Percentiles rank a stretch among this genome's conserved stretches.
These are phyloP conservation scores for Drosophila pectinifera DNA, from an alignment of 1,140 invertebrate species.

Conservation along the genomic window DNA sequence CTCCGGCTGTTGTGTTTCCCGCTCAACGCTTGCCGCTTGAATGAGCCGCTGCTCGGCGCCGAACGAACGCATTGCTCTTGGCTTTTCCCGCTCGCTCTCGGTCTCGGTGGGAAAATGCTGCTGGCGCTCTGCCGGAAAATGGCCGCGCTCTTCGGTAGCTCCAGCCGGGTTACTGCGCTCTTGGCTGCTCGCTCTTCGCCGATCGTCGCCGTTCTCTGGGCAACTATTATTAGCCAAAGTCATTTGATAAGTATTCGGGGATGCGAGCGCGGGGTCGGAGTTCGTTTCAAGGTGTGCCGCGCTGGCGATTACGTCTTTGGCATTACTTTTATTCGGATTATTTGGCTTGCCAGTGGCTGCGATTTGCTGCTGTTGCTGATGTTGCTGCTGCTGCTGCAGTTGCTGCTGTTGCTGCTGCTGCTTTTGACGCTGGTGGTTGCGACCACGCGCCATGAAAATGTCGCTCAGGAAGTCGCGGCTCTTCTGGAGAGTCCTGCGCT, in stretches of 20 bases:
- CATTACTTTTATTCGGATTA: slow-evolving; percentile 52
- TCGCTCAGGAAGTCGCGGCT: slow-evolving; percentile 79
- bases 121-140: slow-evolving; percentile 26
- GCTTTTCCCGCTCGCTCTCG: slow-evolving; percentile 33
- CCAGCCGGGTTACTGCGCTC: slow-evolving; percentile 71
- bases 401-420: slow-evolving; percentile 48
- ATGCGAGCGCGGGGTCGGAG: slow-evolving; percentile 80
- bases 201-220: slow-evolving; percentile 41
- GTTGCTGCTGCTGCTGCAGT: slow-evolving; percentile 39
- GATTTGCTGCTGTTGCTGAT: slow-evolving; percentile 19
- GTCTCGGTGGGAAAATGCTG: slow-evolving; percentile 10
- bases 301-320: slow-evolving; percentile 64
- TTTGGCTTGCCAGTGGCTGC: slow-evolving; percentile 29
- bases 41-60: slow-evolving; percentile 55
- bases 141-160: slow-evolving; percentile 31
- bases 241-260: slow-evolving; percentile 84
- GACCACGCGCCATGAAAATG: slow-evolving; percentile 84
- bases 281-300: slow-evolving; percentile 83
- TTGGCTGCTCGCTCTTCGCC: slow-evolving; percentile 35
- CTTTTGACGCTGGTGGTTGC: slow-evolving; percentile 78
- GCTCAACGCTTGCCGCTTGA: slow-evolving; percentile 79
- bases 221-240: slow-evolving; percentile 83
- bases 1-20: slow-evolving; percentile 52
- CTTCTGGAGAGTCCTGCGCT: slow-evolving; percentile 69
- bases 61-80: slow-evolving; percentile 28